Evolutionary conservation across 2,888 invertebrate species (phyloP).

Genomic region (Apamea epomidion): DNA sequence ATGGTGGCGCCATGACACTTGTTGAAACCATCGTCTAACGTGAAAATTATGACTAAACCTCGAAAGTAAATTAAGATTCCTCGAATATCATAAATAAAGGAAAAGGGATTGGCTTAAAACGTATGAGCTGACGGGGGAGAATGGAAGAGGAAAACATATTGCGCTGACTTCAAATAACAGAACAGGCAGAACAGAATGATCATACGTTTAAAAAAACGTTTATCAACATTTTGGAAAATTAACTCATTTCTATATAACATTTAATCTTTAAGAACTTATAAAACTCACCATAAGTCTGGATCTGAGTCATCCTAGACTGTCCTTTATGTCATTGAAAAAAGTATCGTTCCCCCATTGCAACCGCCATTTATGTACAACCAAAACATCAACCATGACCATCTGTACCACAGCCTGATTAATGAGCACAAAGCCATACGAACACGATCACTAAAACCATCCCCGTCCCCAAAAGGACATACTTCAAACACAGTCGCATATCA

Average conservation of each 20-base stretch:
- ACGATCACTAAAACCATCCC: constrained; percentile 35
- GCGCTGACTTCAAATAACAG: background rate
- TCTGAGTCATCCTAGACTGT: background rate
- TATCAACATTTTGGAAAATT: background rate
- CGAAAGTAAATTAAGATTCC: background rate
- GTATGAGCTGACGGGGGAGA: no score
- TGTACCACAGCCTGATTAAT: constrained; percentile 41
- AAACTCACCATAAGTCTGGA: background rate
- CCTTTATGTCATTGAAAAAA: background rate
- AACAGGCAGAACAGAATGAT: background rate
- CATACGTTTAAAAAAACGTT: background rate
- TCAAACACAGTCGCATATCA: constrained; percentile 30
- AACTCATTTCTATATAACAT: background rate
- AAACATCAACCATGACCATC: constrained; percentile 21
- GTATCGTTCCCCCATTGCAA: background rate
- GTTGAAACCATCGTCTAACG: background rate
- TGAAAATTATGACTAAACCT: background rate
- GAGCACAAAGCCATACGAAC: constrained; percentile 14
- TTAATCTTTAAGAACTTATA: background rate
- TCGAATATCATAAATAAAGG: background rate
- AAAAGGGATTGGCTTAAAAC: background rate
- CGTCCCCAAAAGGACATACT: constrained; percentile 34
- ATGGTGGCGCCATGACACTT: constrained; percentile 27
- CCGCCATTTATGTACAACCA: constrained; percentile 25
- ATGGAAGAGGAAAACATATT: background rate